Percentiles rank a stretch among this genome's conserved stretches.
phyloP scores from a whole-genome alignment of 35 echinoderm and acorn worm genomes.

The Anneissia japonica region DNA sequence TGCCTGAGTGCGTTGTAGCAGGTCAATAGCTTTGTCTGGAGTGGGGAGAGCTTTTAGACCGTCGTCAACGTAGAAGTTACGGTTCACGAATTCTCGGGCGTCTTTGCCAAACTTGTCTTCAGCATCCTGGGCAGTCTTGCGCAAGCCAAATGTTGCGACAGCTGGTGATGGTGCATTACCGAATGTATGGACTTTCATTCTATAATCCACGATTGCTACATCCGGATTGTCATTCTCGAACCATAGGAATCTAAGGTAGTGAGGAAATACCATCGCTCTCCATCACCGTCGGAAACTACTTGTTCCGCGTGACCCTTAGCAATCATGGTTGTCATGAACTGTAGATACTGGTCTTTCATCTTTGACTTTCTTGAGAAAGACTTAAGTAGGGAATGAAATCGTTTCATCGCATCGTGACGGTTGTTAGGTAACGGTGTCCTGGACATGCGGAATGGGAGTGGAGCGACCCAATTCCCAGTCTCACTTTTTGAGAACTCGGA shows the following conservation, averaged over 20 bases:
- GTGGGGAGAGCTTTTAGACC: constrained; percentile 34
- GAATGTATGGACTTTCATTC: constrained; percentile 59
- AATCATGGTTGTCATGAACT: constrained; percentile 22
- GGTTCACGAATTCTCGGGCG: constrained; percentile 14
- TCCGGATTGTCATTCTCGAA: constrained; percentile 17
- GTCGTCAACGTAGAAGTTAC: constrained; percentile 73
- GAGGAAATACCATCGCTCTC: neutral
- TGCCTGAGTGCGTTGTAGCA: constrained; percentile 11
- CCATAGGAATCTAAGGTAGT: constrained; percentile 46
- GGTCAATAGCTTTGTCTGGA: constrained; percentile 12
- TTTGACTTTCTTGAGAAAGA: neutral
- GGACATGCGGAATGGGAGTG: neutral
- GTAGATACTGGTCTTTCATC: constrained; percentile 19
- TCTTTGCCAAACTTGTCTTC: constrained; percentile 26
- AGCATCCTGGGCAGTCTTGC: constrained; percentile 11
- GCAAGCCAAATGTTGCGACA: constrained; percentile 23
- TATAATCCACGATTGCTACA: constrained; percentile 25
- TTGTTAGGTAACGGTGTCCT: neutral
- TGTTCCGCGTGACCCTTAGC: constrained; percentile 21
- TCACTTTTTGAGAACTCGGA: neutral
- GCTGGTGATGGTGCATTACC: constrained; percentile 40
- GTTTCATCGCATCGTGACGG: neutral
- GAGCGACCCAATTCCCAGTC: neutral
- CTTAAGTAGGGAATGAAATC: neutral
- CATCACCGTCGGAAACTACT: neutral